Evolutionary conservation across 2,797 vertebrate species (phyloP).

Genomic region (Sebastes iracundus): DNA sequence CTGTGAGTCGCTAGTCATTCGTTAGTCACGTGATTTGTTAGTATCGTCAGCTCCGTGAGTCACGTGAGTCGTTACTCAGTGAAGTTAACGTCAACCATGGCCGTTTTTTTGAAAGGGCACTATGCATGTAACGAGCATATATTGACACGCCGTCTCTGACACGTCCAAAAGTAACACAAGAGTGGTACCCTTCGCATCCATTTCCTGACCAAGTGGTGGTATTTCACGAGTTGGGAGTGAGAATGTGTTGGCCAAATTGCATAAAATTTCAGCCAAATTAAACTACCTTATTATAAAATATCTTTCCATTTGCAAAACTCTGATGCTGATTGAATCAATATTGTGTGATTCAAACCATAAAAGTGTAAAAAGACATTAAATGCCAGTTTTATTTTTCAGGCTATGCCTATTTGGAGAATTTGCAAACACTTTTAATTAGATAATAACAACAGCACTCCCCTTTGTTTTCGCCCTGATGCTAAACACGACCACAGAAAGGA

Average conservation of each 20-base stretch:
- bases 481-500: neutral
- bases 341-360: slow-evolving; percentile 4
- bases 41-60: too few relatives aligned
- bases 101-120: too few relatives aligned
- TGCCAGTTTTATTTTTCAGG: neutral
- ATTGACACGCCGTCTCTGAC: too few relatives aligned
- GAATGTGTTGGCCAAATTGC: neutral
- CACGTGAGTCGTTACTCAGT: fast-evolving
- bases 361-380: neutral
- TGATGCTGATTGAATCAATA: neutral
- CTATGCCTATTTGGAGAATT: slow-evolving; percentile 8
- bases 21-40: too few relatives aligned
- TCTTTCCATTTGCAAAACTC: neutral
- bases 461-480: slow-evolving; percentile 9
- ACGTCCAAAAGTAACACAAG: too few relatives aligned
- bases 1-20: too few relatives aligned
- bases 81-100: too few relatives aligned
- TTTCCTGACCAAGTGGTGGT: too few relatives aligned
- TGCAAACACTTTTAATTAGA: slow-evolving; percentile 24
- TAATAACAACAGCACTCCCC: slow-evolving; percentile 7
- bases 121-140: too few relatives aligned
- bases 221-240: too few relatives aligned
- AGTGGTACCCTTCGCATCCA: too few relatives aligned
- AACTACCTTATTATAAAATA: neutral
- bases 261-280: neutral